phyloP scores from a whole-genome alignment of 2,888 invertebrate species.

The Uloborus plumipes region DNA sequence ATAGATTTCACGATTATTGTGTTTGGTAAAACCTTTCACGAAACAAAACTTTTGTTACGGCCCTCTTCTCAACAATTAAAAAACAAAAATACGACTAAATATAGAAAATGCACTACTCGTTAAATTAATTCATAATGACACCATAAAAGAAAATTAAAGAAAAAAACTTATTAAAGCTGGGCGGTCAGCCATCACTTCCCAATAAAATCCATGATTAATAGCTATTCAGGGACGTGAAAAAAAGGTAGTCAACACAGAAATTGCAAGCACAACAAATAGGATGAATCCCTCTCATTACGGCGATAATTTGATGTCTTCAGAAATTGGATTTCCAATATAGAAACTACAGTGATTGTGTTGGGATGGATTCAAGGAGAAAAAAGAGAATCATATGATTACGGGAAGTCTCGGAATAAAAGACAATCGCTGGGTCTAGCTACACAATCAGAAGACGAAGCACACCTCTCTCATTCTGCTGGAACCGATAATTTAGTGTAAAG shows the following conservation, averaged over 20 bases:
- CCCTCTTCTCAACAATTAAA: no score
- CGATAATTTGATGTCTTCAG: slow-evolving; percentile 36
- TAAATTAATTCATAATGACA: not conserved
- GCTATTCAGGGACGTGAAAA: slow-evolving; percentile 11
- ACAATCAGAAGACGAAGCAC: slow-evolving; percentile 41
- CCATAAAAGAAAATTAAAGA: not conserved
- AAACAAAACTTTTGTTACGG: no score
- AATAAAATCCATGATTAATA: slow-evolving; percentile 27
- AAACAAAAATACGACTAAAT: no score
- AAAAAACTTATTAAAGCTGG: slow-evolving; percentile 6
- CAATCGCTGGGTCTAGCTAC: slow-evolving; percentile 28
- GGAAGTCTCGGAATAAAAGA: slow-evolving; percentile 9
- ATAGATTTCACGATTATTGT: no score
- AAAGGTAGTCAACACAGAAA: slow-evolving; percentile 14
- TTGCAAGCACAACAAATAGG: slow-evolving; percentile 18
- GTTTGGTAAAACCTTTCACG: no score
- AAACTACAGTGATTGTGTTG: slow-evolving; percentile 25
- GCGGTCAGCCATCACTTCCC: slow-evolving; percentile 1
- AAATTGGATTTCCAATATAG: slow-evolving; percentile 57
- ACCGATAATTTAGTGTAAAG: slow-evolving; percentile 37
- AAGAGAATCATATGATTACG: slow-evolving; percentile 10
- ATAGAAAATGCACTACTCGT: not conserved
- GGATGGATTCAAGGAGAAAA: slow-evolving; percentile 12
- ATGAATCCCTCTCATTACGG: slow-evolving; percentile 57
- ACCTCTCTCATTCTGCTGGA: slow-evolving; percentile 34